Conservation (phyloP, 2,888 invertebrate genomes). For the Drosophila diplacantha region DNA sequence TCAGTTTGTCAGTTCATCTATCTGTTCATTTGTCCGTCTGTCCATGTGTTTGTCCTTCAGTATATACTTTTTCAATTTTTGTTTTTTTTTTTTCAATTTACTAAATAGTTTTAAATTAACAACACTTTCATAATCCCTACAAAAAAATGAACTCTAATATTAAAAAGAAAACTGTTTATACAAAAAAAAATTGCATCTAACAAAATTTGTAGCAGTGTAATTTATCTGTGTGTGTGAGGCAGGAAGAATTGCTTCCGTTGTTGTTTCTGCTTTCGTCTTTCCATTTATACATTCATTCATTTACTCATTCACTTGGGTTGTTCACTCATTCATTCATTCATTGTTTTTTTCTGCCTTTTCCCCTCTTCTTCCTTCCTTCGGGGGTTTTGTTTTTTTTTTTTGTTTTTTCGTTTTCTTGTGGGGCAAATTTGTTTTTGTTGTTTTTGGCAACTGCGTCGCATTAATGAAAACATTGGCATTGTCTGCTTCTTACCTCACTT, state of each 20-base stretch:
- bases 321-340: conserved; percentile 58
- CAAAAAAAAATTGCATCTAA: too few species aligned
- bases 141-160: too few species aligned
- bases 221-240: conserved; percentile 1
- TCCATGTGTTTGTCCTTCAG: too few species aligned
- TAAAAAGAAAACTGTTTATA: too few species aligned
- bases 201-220: not conserved
- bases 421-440: conserved; percentile 40
- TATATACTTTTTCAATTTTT: too few species aligned
- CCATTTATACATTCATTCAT: conserved; percentile 51
- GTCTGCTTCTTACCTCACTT: conserved; percentile 67
- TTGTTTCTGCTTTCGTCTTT: conserved; percentile 47
- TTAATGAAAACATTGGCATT: conserved; percentile 73
- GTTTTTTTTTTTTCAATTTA: too few species aligned
- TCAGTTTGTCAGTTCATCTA: too few species aligned
- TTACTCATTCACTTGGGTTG: conserved; percentile 46
- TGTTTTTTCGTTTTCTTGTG: conserved; percentile 12
- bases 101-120: too few species aligned
- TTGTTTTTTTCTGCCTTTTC: conserved; percentile 18
- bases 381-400: conserved; percentile 15
- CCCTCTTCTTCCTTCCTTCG: conserved; percentile 22
- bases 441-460: conserved; percentile 69
- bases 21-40: not conserved
- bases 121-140: too few species aligned
- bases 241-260: conserved; percentile 48